Evolutionary conservation across 2,888 invertebrate species (phyloP).

Genomic region (Melinaea menophilus): DNA sequence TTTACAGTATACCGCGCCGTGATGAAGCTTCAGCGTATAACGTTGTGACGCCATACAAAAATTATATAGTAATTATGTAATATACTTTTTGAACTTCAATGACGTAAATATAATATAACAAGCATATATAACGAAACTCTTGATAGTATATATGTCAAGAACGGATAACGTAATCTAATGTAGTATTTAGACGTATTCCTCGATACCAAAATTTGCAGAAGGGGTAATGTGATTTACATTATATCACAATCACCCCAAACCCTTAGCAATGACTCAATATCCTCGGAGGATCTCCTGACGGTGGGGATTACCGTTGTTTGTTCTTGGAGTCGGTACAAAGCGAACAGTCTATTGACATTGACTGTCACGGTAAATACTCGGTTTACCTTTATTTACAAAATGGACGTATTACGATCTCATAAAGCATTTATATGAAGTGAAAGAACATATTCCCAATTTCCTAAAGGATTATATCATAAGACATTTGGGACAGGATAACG

Average conservation of each 20-base stretch:
- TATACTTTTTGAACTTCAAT: too few species aligned
- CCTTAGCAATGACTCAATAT: constrained; percentile 23
- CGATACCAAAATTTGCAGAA: not conserved
- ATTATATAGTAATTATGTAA: too few species aligned
- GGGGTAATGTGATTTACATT: constrained; percentile 21
- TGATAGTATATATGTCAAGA: too few species aligned
- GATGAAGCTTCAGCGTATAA: not conserved
- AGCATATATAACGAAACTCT: too few species aligned
- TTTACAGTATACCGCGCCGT: not conserved
- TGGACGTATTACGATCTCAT: constrained; percentile 18
- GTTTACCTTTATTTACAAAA: constrained; percentile 67
- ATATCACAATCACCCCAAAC: constrained; percentile 21
- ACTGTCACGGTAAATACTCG: constrained; percentile 68
- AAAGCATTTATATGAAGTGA: constrained; percentile 10
- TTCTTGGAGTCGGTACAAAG: constrained; percentile 63
- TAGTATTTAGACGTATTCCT: too few species aligned
- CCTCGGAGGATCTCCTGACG: constrained; percentile 28
- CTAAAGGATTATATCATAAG: constrained; percentile 6
- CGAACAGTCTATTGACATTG: constrained; percentile 70
- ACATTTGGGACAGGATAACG: not conserved
- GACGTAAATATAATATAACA: too few species aligned
- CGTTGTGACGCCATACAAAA: too few species aligned
- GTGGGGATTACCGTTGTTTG: constrained; percentile 63
- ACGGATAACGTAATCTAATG: too few species aligned
- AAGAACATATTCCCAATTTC: constrained; percentile 15